These are phyloP conservation scores for Sebastes vulpes DNA, from an alignment of 2,797 vertebrate genomes.

Conservation along the genomic window DNA sequence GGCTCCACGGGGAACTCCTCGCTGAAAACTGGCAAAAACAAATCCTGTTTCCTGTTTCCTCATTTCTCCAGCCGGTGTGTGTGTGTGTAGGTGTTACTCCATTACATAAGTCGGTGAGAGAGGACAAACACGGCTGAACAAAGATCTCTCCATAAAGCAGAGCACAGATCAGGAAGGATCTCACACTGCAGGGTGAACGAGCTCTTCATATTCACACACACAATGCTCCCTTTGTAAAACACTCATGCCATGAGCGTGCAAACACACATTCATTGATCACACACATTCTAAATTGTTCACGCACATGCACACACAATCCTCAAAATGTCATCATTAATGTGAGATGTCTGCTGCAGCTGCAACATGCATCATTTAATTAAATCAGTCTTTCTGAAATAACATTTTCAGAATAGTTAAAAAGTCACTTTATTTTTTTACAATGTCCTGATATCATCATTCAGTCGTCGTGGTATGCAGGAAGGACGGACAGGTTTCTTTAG, in stretches of 20 bases:
- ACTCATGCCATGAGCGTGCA: neutral
- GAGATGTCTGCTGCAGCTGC: neutral
- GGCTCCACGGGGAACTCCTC: slow-evolving; percentile 20
- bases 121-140: slow-evolving; percentile 43
- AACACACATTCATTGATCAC: neutral
- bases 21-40: slow-evolving; percentile 52
- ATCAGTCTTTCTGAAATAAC: neutral
- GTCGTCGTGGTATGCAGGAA: neutral
- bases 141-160: neutral
- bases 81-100: slow-evolving; percentile 4
- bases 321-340: neutral
- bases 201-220: neutral
- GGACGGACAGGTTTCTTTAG: neutral
- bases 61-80: slow-evolving; percentile 19
- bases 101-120: slow-evolving; percentile 60
- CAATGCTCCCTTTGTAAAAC: neutral
- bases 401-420: neutral
- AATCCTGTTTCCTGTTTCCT: slow-evolving; percentile 70
- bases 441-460: neutral
- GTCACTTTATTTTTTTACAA: neutral
- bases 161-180: slow-evolving; percentile 28
- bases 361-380: neutral
- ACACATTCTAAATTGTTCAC: neutral
- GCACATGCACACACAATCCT: neutral
- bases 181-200: neutral